A percentile compares a stretch with the other conserved stretches of the same genome.
phyloP scores from a whole-genome alignment of 2,113 vertebrate species.

The Xiphophorus maculatus region DNA sequence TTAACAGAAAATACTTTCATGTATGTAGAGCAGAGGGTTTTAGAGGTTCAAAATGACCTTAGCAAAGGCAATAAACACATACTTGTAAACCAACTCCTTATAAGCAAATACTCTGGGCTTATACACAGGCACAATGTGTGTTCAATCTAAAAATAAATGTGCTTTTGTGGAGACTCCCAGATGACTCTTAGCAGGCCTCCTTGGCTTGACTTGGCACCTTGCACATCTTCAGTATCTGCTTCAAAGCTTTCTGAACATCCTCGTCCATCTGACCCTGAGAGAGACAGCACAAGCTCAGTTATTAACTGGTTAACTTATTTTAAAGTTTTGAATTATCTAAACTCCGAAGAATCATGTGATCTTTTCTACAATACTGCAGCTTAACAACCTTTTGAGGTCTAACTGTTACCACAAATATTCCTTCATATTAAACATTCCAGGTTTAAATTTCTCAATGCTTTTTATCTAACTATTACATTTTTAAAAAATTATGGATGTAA shows the following conservation, averaged over 20 bases:
- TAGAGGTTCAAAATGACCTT: constrained; percentile 15
- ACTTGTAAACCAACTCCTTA: constrained; percentile 52
- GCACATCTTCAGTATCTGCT: constrained; percentile 97
- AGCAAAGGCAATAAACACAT: constrained; percentile 11
- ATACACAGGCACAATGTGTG: constrained; percentile 54
- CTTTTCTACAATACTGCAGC: background rate
- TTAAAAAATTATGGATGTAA: no score
- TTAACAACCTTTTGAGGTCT: background rate
- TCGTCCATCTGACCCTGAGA: constrained; percentile 98
- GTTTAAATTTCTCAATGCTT: no score
- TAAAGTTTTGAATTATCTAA: no score
- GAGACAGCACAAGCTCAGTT: constrained; percentile 10
- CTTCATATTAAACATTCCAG: no score
- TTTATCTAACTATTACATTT: no score
- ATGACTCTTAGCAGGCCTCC: constrained; percentile 73
- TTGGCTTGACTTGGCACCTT: constrained; percentile 92
- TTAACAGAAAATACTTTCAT: background rate
- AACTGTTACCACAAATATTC: background rate
- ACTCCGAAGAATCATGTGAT: no score
- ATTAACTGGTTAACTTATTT: background rate
- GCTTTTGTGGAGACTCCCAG: constrained; percentile 21
- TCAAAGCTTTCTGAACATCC: constrained; percentile 97
- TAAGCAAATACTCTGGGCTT: constrained; percentile 38
- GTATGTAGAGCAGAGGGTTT: background rate
- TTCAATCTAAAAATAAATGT: constrained; percentile 4